Percentiles rank a stretch among this genome's conserved stretches.
Conservation (phyloP, 2,797 vertebrate species). For the Sarcoramphus papa region DNA sequence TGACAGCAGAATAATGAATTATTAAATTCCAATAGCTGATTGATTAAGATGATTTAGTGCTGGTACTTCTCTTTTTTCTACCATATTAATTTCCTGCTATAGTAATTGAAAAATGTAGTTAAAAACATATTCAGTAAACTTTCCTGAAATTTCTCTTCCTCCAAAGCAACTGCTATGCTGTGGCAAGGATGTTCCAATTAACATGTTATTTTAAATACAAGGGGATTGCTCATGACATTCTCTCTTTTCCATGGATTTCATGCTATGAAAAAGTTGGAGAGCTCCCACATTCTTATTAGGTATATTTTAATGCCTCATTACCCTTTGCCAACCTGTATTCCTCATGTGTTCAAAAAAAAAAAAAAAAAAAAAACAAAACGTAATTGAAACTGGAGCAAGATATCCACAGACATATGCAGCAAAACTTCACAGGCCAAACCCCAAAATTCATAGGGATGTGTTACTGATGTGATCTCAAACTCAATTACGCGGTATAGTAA, state of each 20-base stretch:
- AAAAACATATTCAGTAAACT: not conserved
- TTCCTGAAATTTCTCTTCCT: not conserved
- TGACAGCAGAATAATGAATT: not conserved
- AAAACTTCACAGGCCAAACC: not conserved
- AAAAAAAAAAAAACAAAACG: accelerated
- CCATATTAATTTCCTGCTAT: not conserved
- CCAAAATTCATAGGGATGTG: not conserved
- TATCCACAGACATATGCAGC: not conserved
- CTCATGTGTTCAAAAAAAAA: not conserved
- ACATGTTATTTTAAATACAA: not conserved
- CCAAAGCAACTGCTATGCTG: not conserved
- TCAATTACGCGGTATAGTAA: not conserved
- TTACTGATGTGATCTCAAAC: not conserved
- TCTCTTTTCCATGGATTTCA: not conserved
- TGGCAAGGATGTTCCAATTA: not conserved
- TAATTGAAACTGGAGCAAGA: not conserved
- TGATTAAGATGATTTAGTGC: not conserved
- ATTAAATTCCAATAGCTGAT: not conserved
- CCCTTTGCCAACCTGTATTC: not conserved
- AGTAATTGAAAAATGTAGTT: not conserved
- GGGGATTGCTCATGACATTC: not conserved
- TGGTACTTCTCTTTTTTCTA: not conserved
- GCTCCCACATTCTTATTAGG: not conserved
- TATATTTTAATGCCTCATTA: not conserved
- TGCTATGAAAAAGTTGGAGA: not conserved